Percentiles rank a stretch among this genome's conserved stretches.
These are phyloP conservation scores for Cottus gobio DNA, from an alignment of 2,113 vertebrate genomes.

Conservation along the genomic window DNA sequence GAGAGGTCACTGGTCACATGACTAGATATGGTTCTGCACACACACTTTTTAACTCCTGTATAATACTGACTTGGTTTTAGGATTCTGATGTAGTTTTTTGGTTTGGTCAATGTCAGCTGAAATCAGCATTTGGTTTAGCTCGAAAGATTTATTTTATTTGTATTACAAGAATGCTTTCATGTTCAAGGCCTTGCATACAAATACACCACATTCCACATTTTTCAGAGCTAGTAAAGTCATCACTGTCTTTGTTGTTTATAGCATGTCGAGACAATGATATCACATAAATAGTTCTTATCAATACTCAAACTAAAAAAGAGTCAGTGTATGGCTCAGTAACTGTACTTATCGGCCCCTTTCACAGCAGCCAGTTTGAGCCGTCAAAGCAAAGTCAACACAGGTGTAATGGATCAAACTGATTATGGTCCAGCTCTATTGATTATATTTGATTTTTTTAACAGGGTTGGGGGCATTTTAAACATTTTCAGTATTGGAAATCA, in stretches of 20 bases:
- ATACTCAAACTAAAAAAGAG: slow-evolving; percentile 22
- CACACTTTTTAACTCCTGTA: neutral
- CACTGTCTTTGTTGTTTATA: neutral
- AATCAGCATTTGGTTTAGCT: neutral
- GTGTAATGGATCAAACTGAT: neutral
- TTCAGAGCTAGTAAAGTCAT: neutral
- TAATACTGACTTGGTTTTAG: neutral
- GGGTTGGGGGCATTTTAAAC: neutral
- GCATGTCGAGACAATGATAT: neutral
- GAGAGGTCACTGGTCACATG: slow-evolving; percentile 26
- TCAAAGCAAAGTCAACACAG: neutral
- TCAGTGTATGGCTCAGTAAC: neutral
- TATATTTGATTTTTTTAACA: no score
- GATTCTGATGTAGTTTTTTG: neutral
- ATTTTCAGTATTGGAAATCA: neutral
- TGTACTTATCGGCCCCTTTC: neutral
- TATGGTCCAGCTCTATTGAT: neutral
- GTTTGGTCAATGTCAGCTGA: neutral
- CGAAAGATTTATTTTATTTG: neutral
- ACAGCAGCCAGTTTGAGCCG: neutral
- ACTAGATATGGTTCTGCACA: slow-evolving; percentile 21
- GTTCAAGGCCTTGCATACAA: neutral
- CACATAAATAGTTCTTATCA: slow-evolving; percentile 7
- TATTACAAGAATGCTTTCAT: neutral
- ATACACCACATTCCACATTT: neutral